phyloP scores from a whole-genome alignment of 2,797 vertebrate genomes.

The Argentina silus region DNA sequence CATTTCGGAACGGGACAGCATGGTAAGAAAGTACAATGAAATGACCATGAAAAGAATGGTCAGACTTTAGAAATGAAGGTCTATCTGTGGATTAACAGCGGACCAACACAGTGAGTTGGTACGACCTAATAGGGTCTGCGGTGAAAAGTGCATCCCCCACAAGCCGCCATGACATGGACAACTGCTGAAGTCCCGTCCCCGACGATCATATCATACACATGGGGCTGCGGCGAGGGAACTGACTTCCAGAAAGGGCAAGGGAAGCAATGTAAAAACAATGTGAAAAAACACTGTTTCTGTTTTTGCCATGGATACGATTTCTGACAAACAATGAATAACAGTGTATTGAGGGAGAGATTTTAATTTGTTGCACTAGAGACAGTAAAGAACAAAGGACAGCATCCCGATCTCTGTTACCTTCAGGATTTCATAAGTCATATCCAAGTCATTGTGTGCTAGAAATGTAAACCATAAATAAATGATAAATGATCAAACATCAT shows the following conservation, averaged over 20 bases:
- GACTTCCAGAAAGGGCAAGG: conserved; percentile 68
- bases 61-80: neutral
- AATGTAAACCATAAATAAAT: too few relatives aligned
- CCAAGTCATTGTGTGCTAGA: too few relatives aligned
- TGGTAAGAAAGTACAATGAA: neutral
- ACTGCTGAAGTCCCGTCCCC: conserved; percentile 75
- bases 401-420: neutral
- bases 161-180: conserved; percentile 68
- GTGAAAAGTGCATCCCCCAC: conserved; percentile 59
- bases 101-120: too few relatives aligned
- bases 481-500: too few relatives aligned
- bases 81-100: neutral
- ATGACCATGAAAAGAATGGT: neutral
- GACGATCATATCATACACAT: conserved; percentile 66
- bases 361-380: neutral
- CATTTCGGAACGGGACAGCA: neutral
- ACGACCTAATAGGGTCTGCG: conserved; percentile 9
- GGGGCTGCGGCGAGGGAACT: conserved; percentile 49
- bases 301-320: too few relatives aligned
- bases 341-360: neutral
- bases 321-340: neutral
- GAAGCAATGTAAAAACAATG: conserved; percentile 70
- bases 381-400: neutral
- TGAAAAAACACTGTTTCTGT: conserved; percentile 19
- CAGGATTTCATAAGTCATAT: too few relatives aligned